Evolutionary conservation across 2,797 vertebrate genomes (phyloP), one percentile per base, ranked within the genome.

Genomic region (Phoebastria nigripes): DNA sequence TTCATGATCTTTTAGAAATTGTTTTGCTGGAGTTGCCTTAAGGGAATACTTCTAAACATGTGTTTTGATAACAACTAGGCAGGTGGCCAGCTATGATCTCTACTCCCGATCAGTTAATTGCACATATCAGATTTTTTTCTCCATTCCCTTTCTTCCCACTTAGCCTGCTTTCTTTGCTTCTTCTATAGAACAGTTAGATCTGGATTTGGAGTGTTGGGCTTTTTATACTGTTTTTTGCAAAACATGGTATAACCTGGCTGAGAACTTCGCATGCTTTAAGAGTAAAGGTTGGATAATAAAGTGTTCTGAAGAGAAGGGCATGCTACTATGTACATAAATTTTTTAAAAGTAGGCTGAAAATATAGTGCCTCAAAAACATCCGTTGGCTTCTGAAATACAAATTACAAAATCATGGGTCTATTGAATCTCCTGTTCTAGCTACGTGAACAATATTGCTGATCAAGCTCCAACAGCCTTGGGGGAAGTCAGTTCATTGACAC

Each of bases 31-130:
- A 55, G 14, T 77, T 89, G 83, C 44, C 74, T 81, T 65, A 58
- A 81, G 56, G 52, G 29, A 91, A 74, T 82, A 76, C 44, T 71
- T 93, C 63, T 89, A 89, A 90, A 90, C 15, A 67, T 70, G 22
- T 93, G 52, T 91, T 96, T 92, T 94, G 67, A 65, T 92, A 89
- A 78, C 39, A 81, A 3, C 17, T 71, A 82, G 63, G 78, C 92
- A 90, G 35, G 44, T 80, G 44, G 44, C 67, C 88, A 92, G 33
- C 63, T 77, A 33, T 67, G 88, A 87, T 89, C 63, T 90, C 83
- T 85, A 11, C 55, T 73, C 20, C 0, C 2, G 37, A 85, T 73
- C 63, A 61, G 55, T 35, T 74, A 87, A 87, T 78, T 82, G 52
- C 42, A 62, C 17, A 17, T n/a, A 80, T 69, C 80, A 87, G 71